Evolutionary conservation across 2,888 invertebrate genomes (phyloP).

Genomic region (Callyntrura sp.): DNA sequence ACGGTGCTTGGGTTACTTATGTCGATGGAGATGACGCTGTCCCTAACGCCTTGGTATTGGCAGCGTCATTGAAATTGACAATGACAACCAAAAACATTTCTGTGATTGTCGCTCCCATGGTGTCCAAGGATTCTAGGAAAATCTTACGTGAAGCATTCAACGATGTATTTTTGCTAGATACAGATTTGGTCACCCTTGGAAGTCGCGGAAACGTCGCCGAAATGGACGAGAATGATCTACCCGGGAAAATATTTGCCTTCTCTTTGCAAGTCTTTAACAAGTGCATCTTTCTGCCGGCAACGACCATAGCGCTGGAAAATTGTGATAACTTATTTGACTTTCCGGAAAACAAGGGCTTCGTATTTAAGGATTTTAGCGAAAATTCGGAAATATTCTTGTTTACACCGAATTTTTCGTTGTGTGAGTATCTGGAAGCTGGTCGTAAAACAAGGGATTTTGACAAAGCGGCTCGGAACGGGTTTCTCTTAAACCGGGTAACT

Average conservation of each 20-base stretch:
- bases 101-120: background rate
- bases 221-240: too few relatives aligned
- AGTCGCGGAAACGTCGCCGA: too few relatives aligned
- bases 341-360: background rate
- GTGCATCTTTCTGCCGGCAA: background rate
- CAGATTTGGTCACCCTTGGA: background rate
- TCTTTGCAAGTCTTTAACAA: background rate
- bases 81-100: background rate
- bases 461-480: background rate
- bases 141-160: background rate
- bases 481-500: background rate
- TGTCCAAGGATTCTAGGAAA: background rate
- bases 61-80: constrained; percentile 25
- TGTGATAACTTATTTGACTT: background rate
- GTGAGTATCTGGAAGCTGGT: constrained; percentile 31
- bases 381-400: constrained; percentile 13
- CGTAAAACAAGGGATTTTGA: too few relatives aligned
- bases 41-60: background rate
- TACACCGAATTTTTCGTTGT: constrained; percentile 8
- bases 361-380: background rate
- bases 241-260: constrained; percentile 16
- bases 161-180: constrained; percentile 9
- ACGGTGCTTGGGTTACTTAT: constrained; percentile 28
- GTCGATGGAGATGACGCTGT: background rate
- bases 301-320: background rate